These are phyloP conservation scores for Squalus acanthias DNA, from an alignment of 2,797 vertebrate genomes.

Conservation along the genomic window DNA sequence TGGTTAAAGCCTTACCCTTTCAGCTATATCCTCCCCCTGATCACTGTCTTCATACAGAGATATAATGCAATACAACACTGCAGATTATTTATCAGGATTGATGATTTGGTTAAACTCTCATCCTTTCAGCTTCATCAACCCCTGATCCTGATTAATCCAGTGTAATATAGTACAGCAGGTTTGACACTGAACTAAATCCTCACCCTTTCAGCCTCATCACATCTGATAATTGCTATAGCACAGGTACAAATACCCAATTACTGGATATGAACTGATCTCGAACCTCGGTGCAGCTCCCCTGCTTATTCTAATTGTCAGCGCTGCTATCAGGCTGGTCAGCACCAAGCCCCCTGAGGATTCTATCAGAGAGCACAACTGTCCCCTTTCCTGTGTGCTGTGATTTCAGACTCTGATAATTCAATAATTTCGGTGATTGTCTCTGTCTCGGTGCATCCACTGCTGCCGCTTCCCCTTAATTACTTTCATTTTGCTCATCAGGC, in stretches of 20 bases:
- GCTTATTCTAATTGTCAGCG: conserved; percentile 30
- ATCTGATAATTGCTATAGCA: conserved; percentile 30
- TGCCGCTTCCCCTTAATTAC: conserved; percentile 27
- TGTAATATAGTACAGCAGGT: conserved; percentile 36
- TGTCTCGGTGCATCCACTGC: not conserved
- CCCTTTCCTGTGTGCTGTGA: not conserved
- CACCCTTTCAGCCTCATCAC: conserved; percentile 33
- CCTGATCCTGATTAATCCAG: conserved; percentile 38
- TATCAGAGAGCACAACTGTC: not conserved
- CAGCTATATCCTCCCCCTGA: conserved; percentile 19
- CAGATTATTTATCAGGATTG: conserved; percentile 38
- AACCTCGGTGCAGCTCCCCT: not conserved
- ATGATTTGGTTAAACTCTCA: conserved; percentile 37
- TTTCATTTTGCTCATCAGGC: conserved; percentile 15
- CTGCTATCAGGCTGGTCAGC: conserved; percentile 11
- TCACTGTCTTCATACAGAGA: not conserved
- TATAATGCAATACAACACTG: conserved; percentile 5
- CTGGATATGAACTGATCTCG: conserved; percentile 23
- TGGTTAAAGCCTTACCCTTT: conserved; percentile 32
- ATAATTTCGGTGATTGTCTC: not conserved
- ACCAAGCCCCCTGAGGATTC: not conserved
- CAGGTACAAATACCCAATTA: conserved; percentile 39
- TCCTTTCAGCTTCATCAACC: conserved; percentile 36
- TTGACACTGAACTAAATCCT: conserved; percentile 33
- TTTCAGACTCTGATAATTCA: conserved; percentile 25